Evolutionary conservation across 2,113 vertebrate species (phyloP).

Genomic region (Rana temporaria): DNA sequence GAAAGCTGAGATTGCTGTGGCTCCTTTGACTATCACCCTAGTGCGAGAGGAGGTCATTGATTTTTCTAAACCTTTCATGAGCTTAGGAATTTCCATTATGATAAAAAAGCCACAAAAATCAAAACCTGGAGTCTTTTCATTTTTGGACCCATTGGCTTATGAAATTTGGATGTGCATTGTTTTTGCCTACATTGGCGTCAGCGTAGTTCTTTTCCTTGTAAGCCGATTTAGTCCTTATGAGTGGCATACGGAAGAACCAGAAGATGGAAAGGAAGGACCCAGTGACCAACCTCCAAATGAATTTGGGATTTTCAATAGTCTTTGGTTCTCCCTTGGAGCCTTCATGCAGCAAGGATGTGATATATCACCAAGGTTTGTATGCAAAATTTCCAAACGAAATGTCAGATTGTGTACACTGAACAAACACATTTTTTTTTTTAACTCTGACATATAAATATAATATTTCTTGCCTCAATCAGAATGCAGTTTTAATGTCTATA

Average conservation of each 20-base stretch:
- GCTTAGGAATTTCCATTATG: conserved; percentile 99
- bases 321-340: conserved; percentile 98
- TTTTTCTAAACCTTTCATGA: conserved; percentile 99
- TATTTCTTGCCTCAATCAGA: too few species aligned
- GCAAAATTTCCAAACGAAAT: neutral
- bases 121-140: conserved; percentile 98
- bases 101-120: conserved; percentile 99
- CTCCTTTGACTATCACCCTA: conserved; percentile 96
- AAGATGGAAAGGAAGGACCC: conserved; percentile 91
- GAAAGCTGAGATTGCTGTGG: conserved; percentile 99
- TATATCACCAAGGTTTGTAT: conserved; percentile 95
- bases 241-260: conserved; percentile 96
- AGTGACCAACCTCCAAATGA: conserved; percentile 97
- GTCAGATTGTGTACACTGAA: too few species aligned
- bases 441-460: neutral
- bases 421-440: neutral
- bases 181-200: conserved; percentile 99
- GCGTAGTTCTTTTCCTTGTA: conserved; percentile 97
- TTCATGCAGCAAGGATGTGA: conserved; percentile 99
- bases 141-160: conserved; percentile 97
- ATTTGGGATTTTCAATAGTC: conserved; percentile 99
- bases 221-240: conserved; percentile 98
- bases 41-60: conserved; percentile 98
- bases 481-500: too few species aligned
- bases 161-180: conserved; percentile 99